Conservation (phyloP, 2,888 invertebrate species). For the Idaea dimidiata region DNA sequence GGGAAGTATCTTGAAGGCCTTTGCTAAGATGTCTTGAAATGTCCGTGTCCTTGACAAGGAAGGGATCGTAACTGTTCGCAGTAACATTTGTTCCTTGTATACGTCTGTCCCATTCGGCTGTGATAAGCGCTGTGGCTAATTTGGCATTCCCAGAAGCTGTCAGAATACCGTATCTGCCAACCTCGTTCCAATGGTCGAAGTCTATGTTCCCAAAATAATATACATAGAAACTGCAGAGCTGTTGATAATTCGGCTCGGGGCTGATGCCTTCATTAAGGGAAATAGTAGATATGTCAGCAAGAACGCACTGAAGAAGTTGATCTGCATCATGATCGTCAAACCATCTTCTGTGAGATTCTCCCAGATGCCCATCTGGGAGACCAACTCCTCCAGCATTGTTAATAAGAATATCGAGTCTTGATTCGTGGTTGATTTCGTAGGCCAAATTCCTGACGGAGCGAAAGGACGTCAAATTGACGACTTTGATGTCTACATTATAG, state of each 20-base stretch:
- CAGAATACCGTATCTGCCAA: slow-evolving; percentile 49
- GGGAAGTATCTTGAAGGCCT: background rate
- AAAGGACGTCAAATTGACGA: slow-evolving; percentile 75
- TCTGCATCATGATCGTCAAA: slow-evolving; percentile 83
- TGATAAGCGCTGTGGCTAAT: slow-evolving; percentile 83
- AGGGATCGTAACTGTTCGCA: slow-evolving; percentile 83
- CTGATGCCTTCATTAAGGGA: slow-evolving; percentile 72
- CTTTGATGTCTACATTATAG: slow-evolving; percentile 82
- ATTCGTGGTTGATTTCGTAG: slow-evolving; percentile 76
- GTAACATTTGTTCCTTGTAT: slow-evolving; percentile 82
- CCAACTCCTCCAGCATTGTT: slow-evolving; percentile 82
- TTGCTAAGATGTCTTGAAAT: slow-evolving; percentile 42
- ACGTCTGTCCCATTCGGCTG: slow-evolving; percentile 78
- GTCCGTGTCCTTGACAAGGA: slow-evolving; percentile 57
- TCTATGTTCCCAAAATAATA: slow-evolving; percentile 62
- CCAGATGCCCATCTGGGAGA: slow-evolving; percentile 57
- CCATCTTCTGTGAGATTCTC: slow-evolving; percentile 83
- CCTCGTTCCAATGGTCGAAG: slow-evolving; percentile 64
- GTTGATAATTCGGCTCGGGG: slow-evolving; percentile 83
- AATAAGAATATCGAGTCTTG: slow-evolving; percentile 81
- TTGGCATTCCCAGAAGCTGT: slow-evolving; percentile 68
- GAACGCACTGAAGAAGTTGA: slow-evolving; percentile 87
- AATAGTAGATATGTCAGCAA: slow-evolving; percentile 85
- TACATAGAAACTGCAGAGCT: slow-evolving; percentile 81
- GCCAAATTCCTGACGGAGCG: slow-evolving; percentile 81